These are phyloP conservation scores for Leptinotarsa texana DNA, from an alignment of 1,140 invertebrate genomes.

Conservation along the genomic window DNA sequence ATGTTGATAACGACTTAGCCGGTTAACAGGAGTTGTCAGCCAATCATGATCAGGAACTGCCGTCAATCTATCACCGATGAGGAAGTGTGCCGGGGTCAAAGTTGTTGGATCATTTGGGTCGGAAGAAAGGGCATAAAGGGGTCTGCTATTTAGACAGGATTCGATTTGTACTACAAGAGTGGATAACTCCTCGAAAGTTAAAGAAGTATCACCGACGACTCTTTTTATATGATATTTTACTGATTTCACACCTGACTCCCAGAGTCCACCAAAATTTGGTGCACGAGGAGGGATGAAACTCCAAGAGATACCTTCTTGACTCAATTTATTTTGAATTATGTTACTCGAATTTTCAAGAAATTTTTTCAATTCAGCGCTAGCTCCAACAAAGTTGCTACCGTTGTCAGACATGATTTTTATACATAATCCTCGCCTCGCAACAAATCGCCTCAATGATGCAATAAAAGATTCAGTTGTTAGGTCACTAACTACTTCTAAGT, in stretches of 20 bases:
- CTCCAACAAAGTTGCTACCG: slow-evolving; percentile 47
- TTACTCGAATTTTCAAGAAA: slow-evolving; percentile 48
- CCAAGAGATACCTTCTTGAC: slow-evolving; percentile 16
- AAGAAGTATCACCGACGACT: slow-evolving; percentile 21
- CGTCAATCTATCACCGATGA: slow-evolving; percentile 36
- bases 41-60: not conserved
- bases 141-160: slow-evolving; percentile 37
- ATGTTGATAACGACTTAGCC: slow-evolving; percentile 24
- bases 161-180: slow-evolving; percentile 35
- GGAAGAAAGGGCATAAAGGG: slow-evolving; percentile 30
- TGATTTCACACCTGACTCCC: slow-evolving; percentile 54
- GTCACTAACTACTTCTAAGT: slow-evolving; percentile 50
- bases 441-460: not conserved
- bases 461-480: slow-evolving; percentile 49
- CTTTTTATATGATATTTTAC: slow-evolving; percentile 52
- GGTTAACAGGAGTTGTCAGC: slow-evolving; percentile 15
- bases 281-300: slow-evolving; percentile 42
- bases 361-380: slow-evolving; percentile 43
- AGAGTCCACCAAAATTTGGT: slow-evolving; percentile 55
- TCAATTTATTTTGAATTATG: not conserved
- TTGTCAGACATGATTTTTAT: slow-evolving; percentile 45
- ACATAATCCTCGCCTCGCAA: slow-evolving; percentile 24
- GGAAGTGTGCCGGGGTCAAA: slow-evolving; percentile 39
- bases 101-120: slow-evolving; percentile 38
- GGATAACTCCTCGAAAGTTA: slow-evolving; percentile 39